Base-by-base conservation (phyloP, 64 coral and sea anemone genomes). In the Montipora efflorescens region DNA sequence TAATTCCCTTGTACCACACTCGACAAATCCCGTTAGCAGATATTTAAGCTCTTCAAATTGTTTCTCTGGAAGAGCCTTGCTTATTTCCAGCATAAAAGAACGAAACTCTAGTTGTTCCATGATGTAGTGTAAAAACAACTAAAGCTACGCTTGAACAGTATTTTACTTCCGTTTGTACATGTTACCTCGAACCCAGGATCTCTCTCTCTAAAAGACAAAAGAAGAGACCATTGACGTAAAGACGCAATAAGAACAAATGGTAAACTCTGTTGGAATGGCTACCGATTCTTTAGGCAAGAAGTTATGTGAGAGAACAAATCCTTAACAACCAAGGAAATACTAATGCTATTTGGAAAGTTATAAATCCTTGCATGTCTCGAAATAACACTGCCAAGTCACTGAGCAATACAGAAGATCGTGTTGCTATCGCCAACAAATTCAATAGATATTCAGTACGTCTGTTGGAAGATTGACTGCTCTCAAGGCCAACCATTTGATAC, bases 381-480 rank as follows among this genome's bases (percentile, higher is more conserved):
- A 36, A 36, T 0, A 36, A 36, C 36, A 36, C 36, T 36, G 36
- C 36, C 36, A 36, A 36, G 43, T 62, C 75, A 62, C 76, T 79
- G 36, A 79, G 59, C 52, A 90, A 78, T 22, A 55, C 18, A 10
- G 75, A 90, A 79, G 46, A 79, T 47, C 75, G 52, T 78, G 58
- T 53, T 79, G 52, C 19, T 58, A 74, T 61, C 43, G 75, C 88
- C 36, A 79, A 64, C 57, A 90, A 79, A 67, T 90, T 79, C n/a
- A 90, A 90, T 47, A 57, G 78, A 64, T 79, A 80, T 46, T 48
- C 66, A n/a, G n/a, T 64, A 79, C 88, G 13, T 79, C 88, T 78
- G 75, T 90, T 87, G 59, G 66, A 48, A 62, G 25, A 70, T 43
- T 48, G 15, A 68, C 75, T 79, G 88, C 20, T 59, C 83, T 87